Evolutionary conservation across 1,140 invertebrate species (phyloP), one percentile per base, ranked within the genome.

Genomic region (Zaprionus kolodkinae): DNA sequence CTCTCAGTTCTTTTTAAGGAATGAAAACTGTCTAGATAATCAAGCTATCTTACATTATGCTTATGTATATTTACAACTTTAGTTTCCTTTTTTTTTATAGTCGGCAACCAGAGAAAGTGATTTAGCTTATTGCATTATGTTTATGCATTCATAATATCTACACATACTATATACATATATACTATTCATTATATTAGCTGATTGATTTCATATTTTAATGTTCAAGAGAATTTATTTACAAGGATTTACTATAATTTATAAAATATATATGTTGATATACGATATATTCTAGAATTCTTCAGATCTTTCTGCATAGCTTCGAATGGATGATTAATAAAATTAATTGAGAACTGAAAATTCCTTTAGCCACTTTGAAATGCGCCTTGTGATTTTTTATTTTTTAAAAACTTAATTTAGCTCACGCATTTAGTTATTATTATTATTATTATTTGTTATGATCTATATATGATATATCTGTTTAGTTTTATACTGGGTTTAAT

Each of bases 261-360:
- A 64, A 25, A 10, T 54, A 25, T 50, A 50, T 54, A 25, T 50
- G 25, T 50, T 21, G 17, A 17, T 48, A 48, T 30, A 55, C 40
- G 27, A 55, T 59, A 38, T 25, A 11, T 12, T 12, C 21, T 68
- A 50, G 30, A 11, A 10, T n/a, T 68, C 43, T 67, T 17, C n/a
- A 61, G 43, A 40, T 60, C 25, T 67, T 66, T 62, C 45, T 50
- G 21, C 13, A 13, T 61, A 61, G 60, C 60, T 62, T 50, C 21
- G 48, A 40, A 64, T 65, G 27, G 45, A 65, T 66, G 54, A 66
- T 72, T 75, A 70, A 74, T 57, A 38, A 75, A 75, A 74, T 74
- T 71, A 75, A 75, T 75, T 72, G 63, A 55, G 55, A 52, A 60
- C 52, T 70, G 67, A 62, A 66, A 72, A 76, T 76, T 76, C 73